These are phyloP conservation scores for Amblyteles armatorius DNA, from an alignment of 2,888 invertebrate species.

Conservation along the genomic window DNA sequence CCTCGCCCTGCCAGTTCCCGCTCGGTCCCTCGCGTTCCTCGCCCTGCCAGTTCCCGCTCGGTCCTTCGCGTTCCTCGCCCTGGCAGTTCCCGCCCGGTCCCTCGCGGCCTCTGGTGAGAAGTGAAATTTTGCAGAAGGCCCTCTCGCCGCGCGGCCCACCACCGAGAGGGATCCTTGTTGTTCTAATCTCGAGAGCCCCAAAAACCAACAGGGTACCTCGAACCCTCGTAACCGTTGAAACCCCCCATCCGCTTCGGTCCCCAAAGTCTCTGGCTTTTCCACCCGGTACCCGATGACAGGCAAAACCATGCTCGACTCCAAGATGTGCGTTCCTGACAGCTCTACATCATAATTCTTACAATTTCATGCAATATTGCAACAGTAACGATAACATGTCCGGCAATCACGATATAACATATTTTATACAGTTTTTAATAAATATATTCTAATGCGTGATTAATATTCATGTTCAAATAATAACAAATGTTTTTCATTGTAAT, in stretches of 20 bases:
- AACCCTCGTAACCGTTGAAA: conserved; percentile 19
- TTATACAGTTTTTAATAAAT: too few species aligned
- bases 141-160: conserved; percentile 16
- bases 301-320: not conserved
- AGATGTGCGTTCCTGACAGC: too few species aligned
- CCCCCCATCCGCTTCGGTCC: not conserved
- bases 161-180: conserved; percentile 22
- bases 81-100: not conserved
- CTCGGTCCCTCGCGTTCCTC: not conserved
- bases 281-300: not conserved
- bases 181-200: conserved; percentile 51
- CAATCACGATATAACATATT: too few species aligned
- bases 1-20: not conserved
- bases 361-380: too few species aligned
- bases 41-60: not conserved
- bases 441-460: too few species aligned
- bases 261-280: not conserved
- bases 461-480: too few species aligned
- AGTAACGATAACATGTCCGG: too few species aligned
- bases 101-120: conserved; percentile 33
- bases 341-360: too few species aligned
- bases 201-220: conserved; percentile 47
- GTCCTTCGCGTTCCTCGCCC: conserved; percentile 13
- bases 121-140: conserved; percentile 64
- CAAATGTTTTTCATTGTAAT: too few species aligned